Evolutionary conservation across 2,888 invertebrate genomes (phyloP), one percentile per base, ranked within the genome.

Genomic region (Diplolepis rosae): DNA sequence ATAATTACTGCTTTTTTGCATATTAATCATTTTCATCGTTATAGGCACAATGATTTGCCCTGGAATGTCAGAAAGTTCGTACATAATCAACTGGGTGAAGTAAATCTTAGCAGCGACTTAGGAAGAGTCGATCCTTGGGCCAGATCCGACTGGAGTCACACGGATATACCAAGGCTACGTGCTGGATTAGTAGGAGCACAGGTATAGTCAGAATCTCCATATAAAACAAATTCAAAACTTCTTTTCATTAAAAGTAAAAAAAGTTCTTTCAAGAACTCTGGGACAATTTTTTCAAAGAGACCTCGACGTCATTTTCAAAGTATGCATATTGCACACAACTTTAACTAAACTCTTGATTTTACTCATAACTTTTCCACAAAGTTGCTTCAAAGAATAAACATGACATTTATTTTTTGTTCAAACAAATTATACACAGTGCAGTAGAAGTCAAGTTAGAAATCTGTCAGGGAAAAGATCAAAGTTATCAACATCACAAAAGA

Each of bases 31-130:
- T 45, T 45, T 45, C 0, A 18, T 45, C 2, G 7, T 2, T 4
- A 22, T 81, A 90, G 90, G 76, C 96, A 96, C 90, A 95, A 96
- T 89, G 96, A 96, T 89, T 91, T 96, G 88, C 95, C 96, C 70
- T 96, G 96, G 96, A 96, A 96, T 89, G 93, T 96, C 78, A 91
- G 96, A 79, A 96, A 95, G 89, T 96, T 96, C 90, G 93, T 95
- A 77, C 95, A 95, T 90, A 96, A 96, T 89, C 88, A 88, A 81
- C 82, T 88, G 71, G 88, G 88, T 75, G 88, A 88, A 77, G 85
- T 88, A 54, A 88, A 88, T 83, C 82, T 88, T 74, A 88, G 88
- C 83, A 88, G 88, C 77, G 87, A 88, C 79, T 86, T 88, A 89
- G 92, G 92, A 76, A 90, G 91, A 72, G 91, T 93, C 79, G 94